These are phyloP conservation scores for Drosophila navojoa DNA, from an alignment of 1,140 invertebrate species.

Conservation along the genomic window DNA sequence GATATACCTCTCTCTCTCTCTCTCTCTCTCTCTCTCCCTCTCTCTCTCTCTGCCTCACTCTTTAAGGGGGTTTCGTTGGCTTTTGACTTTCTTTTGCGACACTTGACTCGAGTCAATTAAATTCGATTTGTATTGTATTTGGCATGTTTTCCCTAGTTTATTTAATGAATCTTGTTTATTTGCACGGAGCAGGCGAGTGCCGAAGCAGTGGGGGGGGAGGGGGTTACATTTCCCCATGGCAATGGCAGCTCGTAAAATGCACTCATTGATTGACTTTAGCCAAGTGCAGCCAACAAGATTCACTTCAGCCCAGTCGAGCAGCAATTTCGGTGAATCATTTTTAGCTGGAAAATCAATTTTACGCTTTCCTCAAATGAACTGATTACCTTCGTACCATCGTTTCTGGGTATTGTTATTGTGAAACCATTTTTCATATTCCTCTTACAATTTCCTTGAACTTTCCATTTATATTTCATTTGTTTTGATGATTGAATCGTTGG, in stretches of 20 bases:
- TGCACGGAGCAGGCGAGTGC: constrained; percentile 21
- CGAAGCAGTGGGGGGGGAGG: no score
- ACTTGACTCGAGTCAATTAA: constrained; percentile 76
- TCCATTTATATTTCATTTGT: background rate
- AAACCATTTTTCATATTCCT: constrained; percentile 4
- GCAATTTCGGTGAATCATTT: constrained; percentile 20
- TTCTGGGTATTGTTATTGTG: background rate
- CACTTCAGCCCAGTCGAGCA: background rate
- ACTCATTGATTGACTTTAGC: constrained; percentile 15
- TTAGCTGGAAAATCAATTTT: constrained; percentile 38
- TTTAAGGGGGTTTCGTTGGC: background rate
- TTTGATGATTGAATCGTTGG: background rate
- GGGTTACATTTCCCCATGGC: no score
- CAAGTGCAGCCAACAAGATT: constrained; percentile 11
- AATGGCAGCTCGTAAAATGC: background rate
- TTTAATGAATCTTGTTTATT: constrained; percentile 64
- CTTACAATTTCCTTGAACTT: background rate
- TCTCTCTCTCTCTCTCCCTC: background rate
- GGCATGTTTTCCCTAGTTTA: constrained; percentile 62
- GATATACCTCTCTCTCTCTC: background rate
- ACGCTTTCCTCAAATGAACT: background rate
- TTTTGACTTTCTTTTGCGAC: constrained; percentile 60
- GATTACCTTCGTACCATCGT: background rate
- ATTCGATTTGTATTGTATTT: constrained; percentile 73
- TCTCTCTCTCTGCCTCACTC: background rate